Conservation (phyloP, 2,797 vertebrate species). For the Mallotus villosus region DNA sequence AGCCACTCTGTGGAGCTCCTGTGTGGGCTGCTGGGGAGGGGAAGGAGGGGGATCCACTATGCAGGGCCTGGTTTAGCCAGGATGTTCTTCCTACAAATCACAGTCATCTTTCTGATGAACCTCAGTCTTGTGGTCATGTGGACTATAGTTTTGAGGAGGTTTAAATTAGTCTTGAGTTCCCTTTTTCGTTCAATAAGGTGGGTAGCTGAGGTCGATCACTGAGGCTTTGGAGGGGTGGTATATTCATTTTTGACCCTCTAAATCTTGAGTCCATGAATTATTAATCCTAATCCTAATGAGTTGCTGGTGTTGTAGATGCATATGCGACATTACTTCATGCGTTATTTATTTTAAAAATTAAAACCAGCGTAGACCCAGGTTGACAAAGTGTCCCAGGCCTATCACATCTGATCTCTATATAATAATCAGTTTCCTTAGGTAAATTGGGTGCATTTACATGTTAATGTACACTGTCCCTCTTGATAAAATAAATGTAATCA, state of each 20-base stretch:
- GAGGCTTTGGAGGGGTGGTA: neutral
- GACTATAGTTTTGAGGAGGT: conserved; percentile 4
- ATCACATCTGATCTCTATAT: neutral
- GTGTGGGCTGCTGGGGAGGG: conserved; percentile 35
- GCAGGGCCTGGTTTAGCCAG: neutral
- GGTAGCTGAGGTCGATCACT: neutral
- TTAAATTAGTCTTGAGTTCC: neutral
- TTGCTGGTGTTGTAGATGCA: neutral
- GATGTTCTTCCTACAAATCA: conserved; percentile 35
- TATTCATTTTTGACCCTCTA: neutral
- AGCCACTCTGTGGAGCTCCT: conserved; percentile 49
- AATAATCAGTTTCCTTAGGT: neutral
- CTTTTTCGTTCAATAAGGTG: neutral
- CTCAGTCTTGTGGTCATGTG: conserved; percentile 2
- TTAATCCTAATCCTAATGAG: neutral
- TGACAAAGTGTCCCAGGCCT: neutral
- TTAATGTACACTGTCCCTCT: no score
- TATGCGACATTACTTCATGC: neutral
- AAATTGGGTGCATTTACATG: neutral
- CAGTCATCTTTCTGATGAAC: conserved; percentile 51
- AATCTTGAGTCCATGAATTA: neutral
- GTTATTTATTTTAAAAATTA: neutral
- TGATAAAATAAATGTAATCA: neutral
- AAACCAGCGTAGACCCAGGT: neutral
- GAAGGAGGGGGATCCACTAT: neutral